phyloP scores from a whole-genome alignment of 2,113 vertebrate species.

The Colinus virginianus region DNA sequence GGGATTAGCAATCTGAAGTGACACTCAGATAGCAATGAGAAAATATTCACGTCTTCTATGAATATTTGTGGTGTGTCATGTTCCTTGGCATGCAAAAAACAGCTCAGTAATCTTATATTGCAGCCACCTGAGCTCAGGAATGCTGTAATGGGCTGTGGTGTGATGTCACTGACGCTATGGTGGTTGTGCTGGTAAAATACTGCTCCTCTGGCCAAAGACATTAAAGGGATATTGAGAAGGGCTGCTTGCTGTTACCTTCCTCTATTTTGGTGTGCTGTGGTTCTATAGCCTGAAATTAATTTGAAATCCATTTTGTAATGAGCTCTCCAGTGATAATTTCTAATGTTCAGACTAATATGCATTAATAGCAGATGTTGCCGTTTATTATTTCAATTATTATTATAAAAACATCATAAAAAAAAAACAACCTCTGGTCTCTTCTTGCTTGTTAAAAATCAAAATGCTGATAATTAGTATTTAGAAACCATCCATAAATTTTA shows the following conservation, averaged over 20 bases:
- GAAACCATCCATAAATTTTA: not conserved
- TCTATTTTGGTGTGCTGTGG: not conserved
- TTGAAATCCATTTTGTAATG: slow-evolving; percentile 33
- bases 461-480: not conserved
- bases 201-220: not conserved
- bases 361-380: not conserved
- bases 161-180: not conserved
- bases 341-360: not conserved
- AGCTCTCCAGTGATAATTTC: not conserved
- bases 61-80: not conserved
- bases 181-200: not conserved
- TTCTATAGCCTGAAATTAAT: slow-evolving; percentile 37
- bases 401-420: not conserved
- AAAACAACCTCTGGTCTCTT: not conserved
- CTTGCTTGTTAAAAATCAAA: not conserved
- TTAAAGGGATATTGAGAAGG: not conserved
- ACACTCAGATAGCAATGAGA: slow-evolving; percentile 1
- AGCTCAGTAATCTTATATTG: not conserved
- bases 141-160: not conserved
- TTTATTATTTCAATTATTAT: not conserved
- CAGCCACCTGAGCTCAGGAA: not conserved
- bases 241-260: not conserved
- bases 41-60: slow-evolving; percentile 11
- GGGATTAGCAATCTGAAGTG: not conserved
- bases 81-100: not conserved